Percentiles rank a stretch among this genome's conserved stretches.
These are phyloP conservation scores for Chrysina gloriosa DNA, from an alignment of 2,888 invertebrate genomes.

Conservation along the genomic window DNA sequence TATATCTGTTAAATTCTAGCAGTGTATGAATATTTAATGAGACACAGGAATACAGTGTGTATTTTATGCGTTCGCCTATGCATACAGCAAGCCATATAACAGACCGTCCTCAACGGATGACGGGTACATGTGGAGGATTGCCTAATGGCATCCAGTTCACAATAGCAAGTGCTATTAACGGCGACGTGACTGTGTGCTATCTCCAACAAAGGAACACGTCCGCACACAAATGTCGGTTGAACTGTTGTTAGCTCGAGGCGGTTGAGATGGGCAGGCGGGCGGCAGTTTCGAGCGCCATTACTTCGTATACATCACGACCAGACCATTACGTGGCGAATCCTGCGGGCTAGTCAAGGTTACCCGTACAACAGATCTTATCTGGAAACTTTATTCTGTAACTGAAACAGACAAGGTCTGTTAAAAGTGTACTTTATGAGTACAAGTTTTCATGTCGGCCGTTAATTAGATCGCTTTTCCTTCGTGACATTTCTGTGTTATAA, in stretches of 20 bases:
- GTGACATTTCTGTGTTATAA: slow-evolving; percentile 23
- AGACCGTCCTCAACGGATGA: slow-evolving; percentile 28
- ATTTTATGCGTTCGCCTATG: slow-evolving; percentile 24
- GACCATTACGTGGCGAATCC: slow-evolving; percentile 50
- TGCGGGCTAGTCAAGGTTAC: slow-evolving; percentile 51
- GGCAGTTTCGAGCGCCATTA: slow-evolving; percentile 43
- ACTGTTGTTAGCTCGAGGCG: slow-evolving; percentile 47
- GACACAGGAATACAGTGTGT: slow-evolving; percentile 23
- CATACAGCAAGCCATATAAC: slow-evolving; percentile 15
- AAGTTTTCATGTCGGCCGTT: slow-evolving; percentile 26
- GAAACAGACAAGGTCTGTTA: slow-evolving; percentile 35
- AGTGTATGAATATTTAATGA: slow-evolving; percentile 27
- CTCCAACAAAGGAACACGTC: slow-evolving; percentile 49
- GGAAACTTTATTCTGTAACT: slow-evolving; percentile 38
- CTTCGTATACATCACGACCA: slow-evolving; percentile 50
- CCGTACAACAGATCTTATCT: slow-evolving; percentile 42
- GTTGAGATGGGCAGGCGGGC: slow-evolving; percentile 46
- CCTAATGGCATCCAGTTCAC: slow-evolving; percentile 43
- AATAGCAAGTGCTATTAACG: slow-evolving; percentile 51
- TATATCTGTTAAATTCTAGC: neutral
- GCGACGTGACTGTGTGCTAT: slow-evolving; percentile 50
- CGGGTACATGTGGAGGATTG: slow-evolving; percentile 40
- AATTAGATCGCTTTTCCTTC: slow-evolving; percentile 21
- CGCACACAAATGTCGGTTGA: slow-evolving; percentile 46
- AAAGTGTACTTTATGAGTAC: slow-evolving; percentile 33